phyloP scores from a whole-genome alignment of 2,113 vertebrate genomes.

The Murina feae region DNA sequence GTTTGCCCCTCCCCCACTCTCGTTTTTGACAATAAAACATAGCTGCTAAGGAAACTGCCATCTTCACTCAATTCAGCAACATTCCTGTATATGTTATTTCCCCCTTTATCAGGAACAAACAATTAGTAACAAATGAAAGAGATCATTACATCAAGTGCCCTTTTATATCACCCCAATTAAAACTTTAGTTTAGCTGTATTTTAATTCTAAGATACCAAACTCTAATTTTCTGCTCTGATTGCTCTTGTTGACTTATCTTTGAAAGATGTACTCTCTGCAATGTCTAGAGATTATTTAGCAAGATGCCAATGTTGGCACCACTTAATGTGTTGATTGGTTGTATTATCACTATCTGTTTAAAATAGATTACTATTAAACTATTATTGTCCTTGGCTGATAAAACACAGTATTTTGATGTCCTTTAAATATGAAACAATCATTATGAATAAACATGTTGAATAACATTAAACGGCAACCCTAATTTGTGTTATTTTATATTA shows the following conservation, averaged over 20 bases:
- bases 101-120: slow-evolving; percentile 82
- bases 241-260: slow-evolving; percentile 98
- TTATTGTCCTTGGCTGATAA: slow-evolving; percentile 85
- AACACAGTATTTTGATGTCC: slow-evolving; percentile 85
- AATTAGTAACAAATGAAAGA: slow-evolving; percentile 94
- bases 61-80: slow-evolving; percentile 80
- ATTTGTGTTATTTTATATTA: slow-evolving; percentile 77
- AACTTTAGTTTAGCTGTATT: slow-evolving; percentile 90
- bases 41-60: slow-evolving; percentile 76
- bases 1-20: slow-evolving; percentile 11
- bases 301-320: slow-evolving; percentile 90
- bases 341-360: slow-evolving; percentile 87
- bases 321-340: slow-evolving; percentile 89
- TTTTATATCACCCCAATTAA: slow-evolving; percentile 98
- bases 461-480: slow-evolving; percentile 63
- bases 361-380: slow-evolving; percentile 88
- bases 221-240: slow-evolving; percentile 99
- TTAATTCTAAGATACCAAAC: slow-evolving; percentile 96
- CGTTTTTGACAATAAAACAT: slow-evolving; percentile 74
- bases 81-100: slow-evolving; percentile 78
- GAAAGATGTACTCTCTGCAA: slow-evolving; percentile 89
- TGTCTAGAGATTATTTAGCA: slow-evolving; percentile 93
- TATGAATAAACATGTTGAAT: slow-evolving; percentile 81
- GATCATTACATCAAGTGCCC: slow-evolving; percentile 97
- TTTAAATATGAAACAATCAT: slow-evolving; percentile 83